Percentiles rank a stretch among this genome's conserved stretches.
These are phyloP conservation scores for Puma concolor DNA, from an alignment of 2,113 vertebrate species.

Conservation along the genomic window DNA sequence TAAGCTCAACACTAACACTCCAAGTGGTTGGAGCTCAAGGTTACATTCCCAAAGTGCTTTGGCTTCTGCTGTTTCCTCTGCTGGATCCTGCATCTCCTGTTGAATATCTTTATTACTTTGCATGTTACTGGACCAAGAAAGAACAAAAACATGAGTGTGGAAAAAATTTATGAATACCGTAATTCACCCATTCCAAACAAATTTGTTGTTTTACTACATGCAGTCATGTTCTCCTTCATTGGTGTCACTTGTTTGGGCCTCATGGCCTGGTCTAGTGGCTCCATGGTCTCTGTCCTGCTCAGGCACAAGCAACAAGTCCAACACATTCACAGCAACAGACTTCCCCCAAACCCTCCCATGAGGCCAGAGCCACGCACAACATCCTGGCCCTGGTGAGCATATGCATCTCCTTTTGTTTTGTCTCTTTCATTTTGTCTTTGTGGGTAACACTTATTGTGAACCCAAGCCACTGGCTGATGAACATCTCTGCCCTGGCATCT, in stretches of 20 bases:
- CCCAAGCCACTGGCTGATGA: neutral
- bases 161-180: no score
- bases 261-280: neutral
- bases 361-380: neutral
- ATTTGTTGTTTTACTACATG: neutral
- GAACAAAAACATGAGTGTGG: neutral
- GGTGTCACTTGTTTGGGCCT: neutral
- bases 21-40: neutral
- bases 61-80: neutral
- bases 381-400: neutral
- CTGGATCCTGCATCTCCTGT: neutral
- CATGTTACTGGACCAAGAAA: neutral
- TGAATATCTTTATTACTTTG: neutral
- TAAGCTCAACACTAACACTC: neutral
- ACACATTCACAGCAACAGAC: neutral
- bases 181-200: neutral
- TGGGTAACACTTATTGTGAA: neutral
- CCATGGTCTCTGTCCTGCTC: neutral
- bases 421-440: neutral
- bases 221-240: neutral
- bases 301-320: neutral
- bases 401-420: neutral
- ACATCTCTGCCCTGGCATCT: neutral
- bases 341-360: fast-evolving
- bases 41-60: neutral